Percentiles rank a stretch among this genome's conserved stretches.
phyloP scores from a whole-genome alignment of 1,140 invertebrate species.

The Sinonovacula constricta region DNA sequence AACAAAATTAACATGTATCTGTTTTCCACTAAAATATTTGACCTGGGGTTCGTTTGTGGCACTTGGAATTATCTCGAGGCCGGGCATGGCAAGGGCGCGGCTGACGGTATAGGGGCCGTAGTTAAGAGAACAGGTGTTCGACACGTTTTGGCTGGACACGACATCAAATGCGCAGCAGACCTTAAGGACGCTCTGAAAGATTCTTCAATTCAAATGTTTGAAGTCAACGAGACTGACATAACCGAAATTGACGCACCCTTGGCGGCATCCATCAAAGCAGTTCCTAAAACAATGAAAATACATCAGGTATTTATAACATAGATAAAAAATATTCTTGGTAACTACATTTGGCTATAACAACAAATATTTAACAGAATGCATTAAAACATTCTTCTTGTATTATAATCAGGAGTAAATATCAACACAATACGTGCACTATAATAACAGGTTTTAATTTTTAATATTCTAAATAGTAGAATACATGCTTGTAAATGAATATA shows the following conservation, averaged over 20 bases:
- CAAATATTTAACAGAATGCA: too few relatives aligned
- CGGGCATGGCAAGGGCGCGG: slow-evolving; percentile 79
- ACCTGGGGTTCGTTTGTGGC: slow-evolving; percentile 32
- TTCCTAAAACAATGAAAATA: background rate
- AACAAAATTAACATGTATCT: slow-evolving; percentile 54
- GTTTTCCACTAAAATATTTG: slow-evolving; percentile 32
- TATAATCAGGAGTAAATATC: too few relatives aligned
- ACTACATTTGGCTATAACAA: too few relatives aligned
- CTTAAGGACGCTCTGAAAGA: background rate
- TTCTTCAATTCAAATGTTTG: background rate
- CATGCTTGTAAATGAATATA: too few relatives aligned
- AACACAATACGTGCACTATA: too few relatives aligned
- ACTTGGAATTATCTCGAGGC: slow-evolving; percentile 78
- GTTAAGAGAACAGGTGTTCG: background rate
- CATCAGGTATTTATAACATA: slow-evolving; percentile 2
- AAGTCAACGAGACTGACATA: background rate
- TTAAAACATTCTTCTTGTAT: too few relatives aligned
- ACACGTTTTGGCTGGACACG: background rate
- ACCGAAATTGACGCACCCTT: background rate
- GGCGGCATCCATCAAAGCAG: background rate
- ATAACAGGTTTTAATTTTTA: too few relatives aligned
- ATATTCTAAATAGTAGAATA: too few relatives aligned
- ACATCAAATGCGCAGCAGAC: background rate
- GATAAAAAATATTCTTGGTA: too few relatives aligned
- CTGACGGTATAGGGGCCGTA: slow-evolving; percentile 61